Conservation (phyloP, 1,140 invertebrate genomes). For the Myzus persicae region DNA sequence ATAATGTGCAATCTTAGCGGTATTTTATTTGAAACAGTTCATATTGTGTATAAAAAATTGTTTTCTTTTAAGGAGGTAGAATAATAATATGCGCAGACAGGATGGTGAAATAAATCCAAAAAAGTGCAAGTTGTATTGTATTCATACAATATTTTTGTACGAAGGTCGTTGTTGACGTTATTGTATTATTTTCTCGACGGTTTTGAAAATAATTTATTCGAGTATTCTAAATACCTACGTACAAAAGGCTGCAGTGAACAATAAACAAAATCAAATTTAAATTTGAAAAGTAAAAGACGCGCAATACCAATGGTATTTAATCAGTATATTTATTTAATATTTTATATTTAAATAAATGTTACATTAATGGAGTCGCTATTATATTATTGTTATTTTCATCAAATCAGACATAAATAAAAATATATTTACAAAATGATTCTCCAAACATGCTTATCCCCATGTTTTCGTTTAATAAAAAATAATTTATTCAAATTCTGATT, state of each 20-base stretch:
- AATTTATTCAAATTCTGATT: too few relatives aligned
- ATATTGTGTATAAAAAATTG: not conserved
- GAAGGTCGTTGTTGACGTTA: not conserved
- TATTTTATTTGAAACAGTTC: not conserved
- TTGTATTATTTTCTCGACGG: not conserved
- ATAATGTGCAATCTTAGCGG: too few relatives aligned
- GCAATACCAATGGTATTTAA: not conserved
- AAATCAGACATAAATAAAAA: too few relatives aligned
- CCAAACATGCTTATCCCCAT: too few relatives aligned
- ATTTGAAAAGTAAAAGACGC: not conserved
- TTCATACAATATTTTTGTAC: not conserved
- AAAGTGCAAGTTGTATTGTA: not conserved
- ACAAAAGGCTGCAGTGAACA: not conserved
- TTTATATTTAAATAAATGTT: not conserved
- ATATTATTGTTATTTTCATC: not conserved
- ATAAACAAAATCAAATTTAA: not conserved
- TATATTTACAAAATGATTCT: too few relatives aligned
- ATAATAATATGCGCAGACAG: not conserved
- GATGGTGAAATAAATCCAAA: not conserved
- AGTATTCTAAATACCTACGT: not conserved
- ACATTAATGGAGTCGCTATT: not conserved
- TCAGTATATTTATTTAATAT: not conserved
- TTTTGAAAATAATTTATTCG: not conserved
- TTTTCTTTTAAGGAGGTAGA: not conserved
- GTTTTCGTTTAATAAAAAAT: too few relatives aligned